Evolutionary conservation across 2,888 invertebrate species (phyloP), one percentile per base, ranked within the genome.

Genomic region (Allolobophora icterica): DNA sequence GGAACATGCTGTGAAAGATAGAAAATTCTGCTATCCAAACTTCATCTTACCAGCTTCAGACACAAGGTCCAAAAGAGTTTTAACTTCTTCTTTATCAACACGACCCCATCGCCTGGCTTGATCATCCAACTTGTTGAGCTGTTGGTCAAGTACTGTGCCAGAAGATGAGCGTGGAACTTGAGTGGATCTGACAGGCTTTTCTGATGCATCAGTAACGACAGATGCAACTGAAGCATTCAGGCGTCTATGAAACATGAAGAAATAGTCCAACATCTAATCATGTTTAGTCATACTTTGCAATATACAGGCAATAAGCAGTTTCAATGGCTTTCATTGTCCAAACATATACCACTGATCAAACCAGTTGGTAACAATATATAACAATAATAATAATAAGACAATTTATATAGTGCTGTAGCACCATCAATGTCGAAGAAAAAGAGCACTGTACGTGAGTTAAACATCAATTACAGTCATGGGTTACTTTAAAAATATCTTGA

Each of bases 71-170:
- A 33, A 90, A 84, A 40, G 92, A 89, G n/a, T 84, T 34, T 84
- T 38, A 87, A 92, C 91, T 38, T 92, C 91, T 38, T 92, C 91
- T 33, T 84, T 35, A 45, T 92, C 92, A 24, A 92, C 84, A 33
- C 92, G 91, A 24, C 92, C 92, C 89, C 91, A 90, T 58, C 91
- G 89, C 38, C 91, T 90, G 58, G 92, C 92, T 84, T 92, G 92
- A 11, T 91, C 91, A 87, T 92, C 92, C 45, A 92, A 52, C 40
- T 90, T n/a, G 89, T 91, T 71, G 90, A 92, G 89, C 30, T 89
- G 52, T 13, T 89, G 30, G 45, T 90, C 87, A n/a, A 92, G 87
- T 5, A 34, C 19, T 5, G 33, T 34, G 19, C 84, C 91, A 89
- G 89, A 35, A 87, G 15, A 35, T 24, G 38, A 24, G 21, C 24